Percentiles rank a stretch among this genome's conserved stretches.
These are phyloP conservation scores for Rafetus swinhoei DNA, from an alignment of 2,113 vertebrate species.

Conservation along the genomic window DNA sequence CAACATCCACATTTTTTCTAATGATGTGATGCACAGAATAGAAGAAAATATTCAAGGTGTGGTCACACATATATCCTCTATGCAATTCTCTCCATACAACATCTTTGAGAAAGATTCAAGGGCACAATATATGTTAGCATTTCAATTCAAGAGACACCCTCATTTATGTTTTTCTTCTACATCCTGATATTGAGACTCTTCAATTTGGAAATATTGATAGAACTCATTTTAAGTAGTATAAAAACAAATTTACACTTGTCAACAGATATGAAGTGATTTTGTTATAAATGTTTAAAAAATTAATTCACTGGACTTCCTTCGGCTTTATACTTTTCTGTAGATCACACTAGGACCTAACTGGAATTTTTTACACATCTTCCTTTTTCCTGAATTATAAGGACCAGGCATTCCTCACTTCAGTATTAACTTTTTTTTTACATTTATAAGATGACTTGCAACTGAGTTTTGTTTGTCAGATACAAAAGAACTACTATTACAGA, in stretches of 20 bases:
- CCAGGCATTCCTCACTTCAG: no score
- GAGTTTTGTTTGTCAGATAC: neutral
- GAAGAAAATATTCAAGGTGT: neutral
- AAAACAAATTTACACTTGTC: constrained; percentile 1
- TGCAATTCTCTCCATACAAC: neutral
- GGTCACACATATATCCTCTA: neutral
- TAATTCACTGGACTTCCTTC: no score
- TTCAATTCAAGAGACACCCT: neutral
- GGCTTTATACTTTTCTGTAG: neutral
- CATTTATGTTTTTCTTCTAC: neutral
- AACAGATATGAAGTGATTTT: neutral
- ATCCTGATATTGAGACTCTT: neutral
- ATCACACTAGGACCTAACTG: neutral
- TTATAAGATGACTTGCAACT: neutral
- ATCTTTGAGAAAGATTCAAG: neutral
- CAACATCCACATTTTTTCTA: neutral
- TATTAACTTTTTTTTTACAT: neutral
- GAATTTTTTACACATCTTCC: rapidly evolving
- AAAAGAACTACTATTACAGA: neutral
- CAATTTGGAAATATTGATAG: neutral
- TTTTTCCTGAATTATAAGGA: neutral
- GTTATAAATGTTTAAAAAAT: neutral
- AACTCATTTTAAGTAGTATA: neutral
- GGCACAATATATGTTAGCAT: neutral
- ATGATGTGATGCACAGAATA: no score